Base-by-base conservation (phyloP, 2,888 invertebrate species). In the Acronicta psi region DNA sequence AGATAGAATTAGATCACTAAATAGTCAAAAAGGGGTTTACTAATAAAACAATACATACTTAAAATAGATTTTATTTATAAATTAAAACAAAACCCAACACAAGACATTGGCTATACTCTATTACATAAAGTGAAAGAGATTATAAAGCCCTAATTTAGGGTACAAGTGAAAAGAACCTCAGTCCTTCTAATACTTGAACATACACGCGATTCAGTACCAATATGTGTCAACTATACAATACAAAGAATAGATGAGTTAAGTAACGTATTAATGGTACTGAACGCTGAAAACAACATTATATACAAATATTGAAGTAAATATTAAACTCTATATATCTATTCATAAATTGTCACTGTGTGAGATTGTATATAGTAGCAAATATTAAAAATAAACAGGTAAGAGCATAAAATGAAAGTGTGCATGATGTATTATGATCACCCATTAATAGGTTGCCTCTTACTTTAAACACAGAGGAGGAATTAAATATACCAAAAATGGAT, bases 141-240 rank as follows among this genome's bases (percentile, higher is more conserved):
- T 88, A 92, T 80, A 91, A 90, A 90, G 90, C 94, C 93, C 94
- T 93, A 94, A 94, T 94, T 94, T 94, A 94, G 93, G 94, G 93
- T 94, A 93, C 94, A 90, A 89, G 90, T 87, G 88, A 88, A 90
- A 93, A 92, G 94, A 92, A 93, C 93, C 85, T 86, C 84, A 86
- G 94, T 92, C 88, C 94, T 93, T 93, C 85, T 91, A 92, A 93
- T 93, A 93, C 91, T 92, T 88, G 87, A 89, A 87, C 80, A 81
- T 85, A 84, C 78, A 75, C 55, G 67, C 74, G 55, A 61, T 77
- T 73, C 82, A 84, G 80, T 84, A 81, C 79, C 79, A 52, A 65
- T 52, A 52, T 46, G 58, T 55, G 47, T 76, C 70, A 79, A 70
- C 50, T 73, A 68, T 66, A 51, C 68, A 77, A 76, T 68, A 78